Conservation (phyloP, 2,888 invertebrate species). For the Nephrotoma guestfalica region DNA sequence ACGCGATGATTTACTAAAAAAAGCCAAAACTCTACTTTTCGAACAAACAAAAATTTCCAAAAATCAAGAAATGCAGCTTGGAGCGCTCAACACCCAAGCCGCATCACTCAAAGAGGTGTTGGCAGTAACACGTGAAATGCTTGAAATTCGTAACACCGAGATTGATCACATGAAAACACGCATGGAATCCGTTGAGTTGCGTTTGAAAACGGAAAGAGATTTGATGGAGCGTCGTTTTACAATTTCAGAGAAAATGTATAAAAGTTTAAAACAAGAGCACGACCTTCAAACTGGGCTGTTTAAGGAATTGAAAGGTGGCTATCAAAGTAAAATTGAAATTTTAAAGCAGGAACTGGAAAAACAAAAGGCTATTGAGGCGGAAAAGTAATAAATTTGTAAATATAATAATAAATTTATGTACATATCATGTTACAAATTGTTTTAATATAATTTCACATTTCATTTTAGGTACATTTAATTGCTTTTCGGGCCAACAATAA, state of each 20-base stretch:
- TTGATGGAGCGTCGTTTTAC: constrained; percentile 55
- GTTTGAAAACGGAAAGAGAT: constrained; percentile 57
- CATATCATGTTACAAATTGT: no score
- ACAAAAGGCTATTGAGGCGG: constrained; percentile 7
- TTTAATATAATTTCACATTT: no score
- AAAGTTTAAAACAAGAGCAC: constrained; percentile 61
- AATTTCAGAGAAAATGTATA: constrained; percentile 55
- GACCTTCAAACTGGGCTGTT: constrained; percentile 61
- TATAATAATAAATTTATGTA: no score
- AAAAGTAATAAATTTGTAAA: no score
- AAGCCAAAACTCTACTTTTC: constrained; percentile 54
- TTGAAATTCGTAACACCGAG: constrained; percentile 65
- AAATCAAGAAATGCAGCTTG: constrained; percentile 66
- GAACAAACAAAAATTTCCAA: constrained; percentile 62
- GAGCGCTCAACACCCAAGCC: constrained; percentile 54
- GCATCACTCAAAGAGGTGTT: constrained; percentile 67
- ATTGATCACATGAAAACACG: constrained; percentile 60
- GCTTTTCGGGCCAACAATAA: no score
- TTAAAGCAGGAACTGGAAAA: constrained; percentile 19
- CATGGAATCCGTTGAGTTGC: constrained; percentile 50
- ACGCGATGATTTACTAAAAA: constrained; percentile 37
- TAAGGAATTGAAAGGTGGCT: constrained; percentile 48
- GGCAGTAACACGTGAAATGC: constrained; percentile 62
- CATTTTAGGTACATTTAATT: no score
- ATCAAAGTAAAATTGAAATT: constrained; percentile 45